phyloP scores from a whole-genome alignment of 2,888 invertebrate genomes.

The Saturnia japonica region DNA sequence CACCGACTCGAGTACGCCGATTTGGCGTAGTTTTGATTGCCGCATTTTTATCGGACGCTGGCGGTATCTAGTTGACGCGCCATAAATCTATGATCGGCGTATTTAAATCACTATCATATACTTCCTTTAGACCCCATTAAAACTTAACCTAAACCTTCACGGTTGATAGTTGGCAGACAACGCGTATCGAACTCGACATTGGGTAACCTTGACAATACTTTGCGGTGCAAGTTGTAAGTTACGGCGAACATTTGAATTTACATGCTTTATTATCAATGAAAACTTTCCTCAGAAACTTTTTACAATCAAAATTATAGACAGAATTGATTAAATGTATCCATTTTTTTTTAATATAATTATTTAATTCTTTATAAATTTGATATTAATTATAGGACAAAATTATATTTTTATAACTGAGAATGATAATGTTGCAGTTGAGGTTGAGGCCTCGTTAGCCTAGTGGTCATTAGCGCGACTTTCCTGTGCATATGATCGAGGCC shows the following conservation, averaged over 20 bases:
- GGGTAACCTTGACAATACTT: slow-evolving; percentile 52
- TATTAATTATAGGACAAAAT: too few relatives aligned
- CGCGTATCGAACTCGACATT: slow-evolving; percentile 57
- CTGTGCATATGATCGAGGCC: too few relatives aligned
- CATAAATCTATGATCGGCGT: not conserved
- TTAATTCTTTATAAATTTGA: too few relatives aligned
- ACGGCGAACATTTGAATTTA: slow-evolving; percentile 20
- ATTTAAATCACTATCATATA: not conserved
- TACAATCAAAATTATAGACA: not conserved
- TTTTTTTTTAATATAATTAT: not conserved
- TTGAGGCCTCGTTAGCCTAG: too few relatives aligned
- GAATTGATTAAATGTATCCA: not conserved
- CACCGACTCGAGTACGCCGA: too few relatives aligned
- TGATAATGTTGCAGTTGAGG: not conserved
- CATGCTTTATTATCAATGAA: not conserved
- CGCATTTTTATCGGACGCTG: too few relatives aligned
- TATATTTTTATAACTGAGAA: not conserved
- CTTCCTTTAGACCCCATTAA: slow-evolving; percentile 3
- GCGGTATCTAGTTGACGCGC: too few relatives aligned
- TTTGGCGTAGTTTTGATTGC: too few relatives aligned
- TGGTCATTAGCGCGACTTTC: too few relatives aligned
- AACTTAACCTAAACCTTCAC: slow-evolving; percentile 64
- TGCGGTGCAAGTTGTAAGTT: slow-evolving; percentile 34
- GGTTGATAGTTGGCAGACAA: slow-evolving; percentile 47
- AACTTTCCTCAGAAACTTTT: not conserved